These are phyloP conservation scores for Lepus timidus DNA, from an alignment of 2,113 vertebrate species.

Conservation along the genomic window DNA sequence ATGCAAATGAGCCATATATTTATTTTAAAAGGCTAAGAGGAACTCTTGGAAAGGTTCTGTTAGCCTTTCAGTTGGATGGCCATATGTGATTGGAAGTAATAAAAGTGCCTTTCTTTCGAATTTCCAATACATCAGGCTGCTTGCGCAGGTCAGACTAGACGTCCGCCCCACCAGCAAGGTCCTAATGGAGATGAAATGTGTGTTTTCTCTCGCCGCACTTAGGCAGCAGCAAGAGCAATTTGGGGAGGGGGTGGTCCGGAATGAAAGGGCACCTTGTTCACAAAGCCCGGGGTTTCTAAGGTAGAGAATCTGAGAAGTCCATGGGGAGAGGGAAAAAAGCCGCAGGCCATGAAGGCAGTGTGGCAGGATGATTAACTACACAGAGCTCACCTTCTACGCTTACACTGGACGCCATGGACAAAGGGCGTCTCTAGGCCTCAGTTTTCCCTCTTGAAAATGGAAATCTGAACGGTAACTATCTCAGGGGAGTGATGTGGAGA, in stretches of 20 bases:
- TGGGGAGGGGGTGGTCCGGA: slow-evolving; percentile 13
- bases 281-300: slow-evolving; percentile 21
- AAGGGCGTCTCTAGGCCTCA: not conserved
- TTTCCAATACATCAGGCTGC: slow-evolving; percentile 37
- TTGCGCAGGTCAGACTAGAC: slow-evolving; percentile 66
- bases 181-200: slow-evolving; percentile 70
- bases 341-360: not conserved
- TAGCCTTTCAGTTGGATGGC: slow-evolving; percentile 34
- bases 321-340: not conserved
- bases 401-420: not conserved
- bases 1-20: slow-evolving; percentile 61
- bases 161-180: slow-evolving; percentile 44
- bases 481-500: not conserved
- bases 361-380: not conserved
- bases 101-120: slow-evolving; percentile 71
- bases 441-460: slow-evolving; percentile 29
- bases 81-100: slow-evolving; percentile 38
- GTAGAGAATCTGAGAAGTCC: slow-evolving; percentile 12
- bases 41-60: slow-evolving; percentile 52
- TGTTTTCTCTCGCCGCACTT: slow-evolving; percentile 61
- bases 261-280: slow-evolving; percentile 76
- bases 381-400: not conserved
- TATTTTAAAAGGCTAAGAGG: slow-evolving; percentile 57
- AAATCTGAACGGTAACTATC: not conserved
- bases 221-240: slow-evolving; percentile 59